A percentile compares a stretch with the other conserved stretches of the same genome.
Evolutionary conservation across 2,113 vertebrate species (phyloP).

Genomic region (Baryphthengus martii): DNA sequence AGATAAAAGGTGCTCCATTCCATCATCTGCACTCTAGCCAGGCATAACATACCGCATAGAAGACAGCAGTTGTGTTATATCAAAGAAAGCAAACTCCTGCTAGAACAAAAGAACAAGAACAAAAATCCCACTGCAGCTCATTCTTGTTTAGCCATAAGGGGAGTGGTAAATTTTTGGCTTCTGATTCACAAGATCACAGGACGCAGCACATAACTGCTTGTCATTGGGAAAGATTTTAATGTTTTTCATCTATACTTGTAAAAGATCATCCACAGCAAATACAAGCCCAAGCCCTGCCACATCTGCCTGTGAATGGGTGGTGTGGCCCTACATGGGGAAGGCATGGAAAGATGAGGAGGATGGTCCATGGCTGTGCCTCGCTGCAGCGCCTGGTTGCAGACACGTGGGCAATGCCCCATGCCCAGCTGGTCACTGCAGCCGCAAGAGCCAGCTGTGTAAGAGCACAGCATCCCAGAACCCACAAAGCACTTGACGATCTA

Average conservation of each 20-base stretch:
- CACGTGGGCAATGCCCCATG: rapidly evolving
- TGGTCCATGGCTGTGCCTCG: not conserved
- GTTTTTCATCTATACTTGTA: not conserved
- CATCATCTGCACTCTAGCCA: not conserved
- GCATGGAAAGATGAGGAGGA: not conserved
- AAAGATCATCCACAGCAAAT: not conserved
- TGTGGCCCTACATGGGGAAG: rapidly evolving
- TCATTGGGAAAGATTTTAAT: not conserved
- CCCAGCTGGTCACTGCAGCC: not conserved
- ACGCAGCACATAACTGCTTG: not conserved
- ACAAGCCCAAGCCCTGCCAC: not conserved
- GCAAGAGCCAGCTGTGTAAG: not conserved
- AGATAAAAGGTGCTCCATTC: conserved; percentile 12
- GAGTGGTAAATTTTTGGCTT: not conserved
- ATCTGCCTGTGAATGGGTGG: rapidly evolving
- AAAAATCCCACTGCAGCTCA: not conserved
- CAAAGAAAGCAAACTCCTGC: not conserved
- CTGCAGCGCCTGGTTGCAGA: not conserved
- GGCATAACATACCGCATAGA: not conserved
- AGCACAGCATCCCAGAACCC: not conserved
- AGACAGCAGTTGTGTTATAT: not conserved
- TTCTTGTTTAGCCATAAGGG: not conserved
- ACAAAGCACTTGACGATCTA: not conserved
- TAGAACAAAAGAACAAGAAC: not conserved
- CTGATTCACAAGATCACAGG: not conserved